A percentile compares a stretch with the other conserved stretches of the same genome.
Conservation (phyloP, 1,140 invertebrate species). For the Fopius arisanus region DNA sequence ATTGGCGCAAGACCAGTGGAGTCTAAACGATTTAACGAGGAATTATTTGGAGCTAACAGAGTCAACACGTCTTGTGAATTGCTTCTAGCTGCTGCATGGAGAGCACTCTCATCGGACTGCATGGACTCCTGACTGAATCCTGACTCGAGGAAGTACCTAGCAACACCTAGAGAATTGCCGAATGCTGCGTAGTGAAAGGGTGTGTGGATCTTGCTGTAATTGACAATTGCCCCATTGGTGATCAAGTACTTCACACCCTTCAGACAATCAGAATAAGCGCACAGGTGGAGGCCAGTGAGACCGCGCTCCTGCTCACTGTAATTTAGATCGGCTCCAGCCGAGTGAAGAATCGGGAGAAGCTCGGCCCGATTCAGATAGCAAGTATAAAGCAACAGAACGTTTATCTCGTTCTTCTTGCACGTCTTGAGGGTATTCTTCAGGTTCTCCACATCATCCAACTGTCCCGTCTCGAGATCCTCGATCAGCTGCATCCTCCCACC, state of each 20-base stretch:
- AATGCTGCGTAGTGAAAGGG: constrained; percentile 84
- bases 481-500: constrained; percentile 72
- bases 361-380: constrained; percentile 74
- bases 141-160: constrained; percentile 74
- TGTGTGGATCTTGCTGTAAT: constrained; percentile 71
- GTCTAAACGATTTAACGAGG: constrained; percentile 74
- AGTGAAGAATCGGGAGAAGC: constrained; percentile 69
- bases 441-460: constrained; percentile 67
- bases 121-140: constrained; percentile 69
- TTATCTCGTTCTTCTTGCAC: constrained; percentile 71
- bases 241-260: constrained; percentile 76
- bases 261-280: constrained; percentile 78
- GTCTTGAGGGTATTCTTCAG: constrained; percentile 57
- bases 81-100: constrained; percentile 79
- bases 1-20: constrained; percentile 77
- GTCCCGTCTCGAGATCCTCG: constrained; percentile 74
- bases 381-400: constrained; percentile 74
- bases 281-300: constrained; percentile 75
- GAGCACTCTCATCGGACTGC: constrained; percentile 75
- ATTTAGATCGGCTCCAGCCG: constrained; percentile 73
- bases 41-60: constrained; percentile 74
- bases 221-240: constrained; percentile 72
- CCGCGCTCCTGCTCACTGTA: constrained; percentile 74
- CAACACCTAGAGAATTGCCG: constrained; percentile 77
- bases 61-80: constrained; percentile 78